Evolutionary conservation across 2,797 vertebrate species (phyloP).

Genomic region (Pogoniulus pusillus): DNA sequence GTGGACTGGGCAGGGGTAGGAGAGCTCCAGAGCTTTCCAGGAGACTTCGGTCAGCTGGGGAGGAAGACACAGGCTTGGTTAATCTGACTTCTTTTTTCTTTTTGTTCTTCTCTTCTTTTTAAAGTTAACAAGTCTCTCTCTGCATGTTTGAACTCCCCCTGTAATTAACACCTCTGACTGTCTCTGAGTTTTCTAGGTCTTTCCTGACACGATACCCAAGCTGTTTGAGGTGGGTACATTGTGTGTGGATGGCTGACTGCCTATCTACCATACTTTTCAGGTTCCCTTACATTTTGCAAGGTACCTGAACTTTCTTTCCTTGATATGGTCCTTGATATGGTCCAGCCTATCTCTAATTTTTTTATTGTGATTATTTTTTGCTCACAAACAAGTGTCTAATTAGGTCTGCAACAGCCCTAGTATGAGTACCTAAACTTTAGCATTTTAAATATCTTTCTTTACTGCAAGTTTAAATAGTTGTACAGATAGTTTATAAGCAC

Average conservation of each 20-base stretch:
- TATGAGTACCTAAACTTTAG: slow-evolving; percentile 78
- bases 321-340: slow-evolving; percentile 68
- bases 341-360: slow-evolving; percentile 82
- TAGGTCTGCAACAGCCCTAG: slow-evolving; percentile 80
- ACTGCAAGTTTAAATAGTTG: slow-evolving; percentile 86
- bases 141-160: slow-evolving; percentile 43
- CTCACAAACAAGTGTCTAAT: slow-evolving; percentile 79
- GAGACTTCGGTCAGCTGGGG: neutral
- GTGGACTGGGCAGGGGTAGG: neutral
- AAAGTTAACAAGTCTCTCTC: slow-evolving; percentile 69
- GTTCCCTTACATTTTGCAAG: slow-evolving; percentile 65
- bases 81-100: neutral
- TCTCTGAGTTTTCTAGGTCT: slow-evolving; percentile 61
- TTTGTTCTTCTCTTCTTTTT: neutral
- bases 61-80: neutral
- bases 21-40: neutral
- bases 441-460: slow-evolving; percentile 82
- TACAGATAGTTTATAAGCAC: slow-evolving; percentile 90
- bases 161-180: slow-evolving; percentile 58
- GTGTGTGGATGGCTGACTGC: slow-evolving; percentile 46
- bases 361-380: slow-evolving; percentile 70
- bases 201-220: slow-evolving; percentile 37
- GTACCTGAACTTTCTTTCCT: slow-evolving; percentile 64
- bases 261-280: slow-evolving; percentile 52
- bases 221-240: slow-evolving; percentile 17